These are phyloP conservation scores for Ataeniobius toweri DNA, from an alignment of 2,797 vertebrate species.

Conservation along the genomic window DNA sequence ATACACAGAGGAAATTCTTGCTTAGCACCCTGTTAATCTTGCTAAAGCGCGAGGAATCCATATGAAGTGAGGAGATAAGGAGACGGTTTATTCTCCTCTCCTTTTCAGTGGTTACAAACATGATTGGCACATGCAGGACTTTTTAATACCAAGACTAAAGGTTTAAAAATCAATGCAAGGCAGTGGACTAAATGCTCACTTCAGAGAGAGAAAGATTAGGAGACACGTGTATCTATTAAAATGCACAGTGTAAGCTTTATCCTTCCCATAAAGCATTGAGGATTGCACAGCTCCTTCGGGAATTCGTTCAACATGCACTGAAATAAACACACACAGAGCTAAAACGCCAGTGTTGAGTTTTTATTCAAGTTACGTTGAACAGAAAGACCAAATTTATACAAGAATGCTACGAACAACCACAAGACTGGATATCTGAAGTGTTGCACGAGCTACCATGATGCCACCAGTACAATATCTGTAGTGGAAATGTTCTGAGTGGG, in stretches of 20 bases:
- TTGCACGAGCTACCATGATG: conserved; percentile 67
- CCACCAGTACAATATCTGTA: conserved; percentile 69
- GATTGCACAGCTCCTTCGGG: conserved; percentile 47
- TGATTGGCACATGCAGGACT: conserved; percentile 64
- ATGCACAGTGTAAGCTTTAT: conserved; percentile 65
- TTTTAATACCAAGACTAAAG: conserved; percentile 55
- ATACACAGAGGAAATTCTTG: conserved; percentile 59
- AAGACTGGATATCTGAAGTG: conserved; percentile 70
- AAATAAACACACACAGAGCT: conserved; percentile 68
- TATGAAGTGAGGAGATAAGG: conserved; percentile 69
- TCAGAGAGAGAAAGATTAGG: conserved; percentile 62
- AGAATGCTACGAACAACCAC: conserved; percentile 77
- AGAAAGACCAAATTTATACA: conserved; percentile 79
- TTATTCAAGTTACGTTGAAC: conserved; percentile 81
- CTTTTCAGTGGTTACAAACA: conserved; percentile 48
- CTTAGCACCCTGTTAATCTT: conserved; percentile 64
- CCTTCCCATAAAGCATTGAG: conserved; percentile 58
- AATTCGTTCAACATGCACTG: conserved; percentile 45
- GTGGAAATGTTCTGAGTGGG: conserved; percentile 52
- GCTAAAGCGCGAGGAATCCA: conserved; percentile 57
- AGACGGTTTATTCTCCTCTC: conserved; percentile 43
- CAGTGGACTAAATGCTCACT: conserved; percentile 61
- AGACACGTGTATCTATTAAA: conserved; percentile 66
- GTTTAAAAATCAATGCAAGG: conserved; percentile 61
- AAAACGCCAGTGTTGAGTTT: conserved; percentile 76